Conservation (phyloP, 1,140 invertebrate species). For the Ylistrum balloti region DNA sequence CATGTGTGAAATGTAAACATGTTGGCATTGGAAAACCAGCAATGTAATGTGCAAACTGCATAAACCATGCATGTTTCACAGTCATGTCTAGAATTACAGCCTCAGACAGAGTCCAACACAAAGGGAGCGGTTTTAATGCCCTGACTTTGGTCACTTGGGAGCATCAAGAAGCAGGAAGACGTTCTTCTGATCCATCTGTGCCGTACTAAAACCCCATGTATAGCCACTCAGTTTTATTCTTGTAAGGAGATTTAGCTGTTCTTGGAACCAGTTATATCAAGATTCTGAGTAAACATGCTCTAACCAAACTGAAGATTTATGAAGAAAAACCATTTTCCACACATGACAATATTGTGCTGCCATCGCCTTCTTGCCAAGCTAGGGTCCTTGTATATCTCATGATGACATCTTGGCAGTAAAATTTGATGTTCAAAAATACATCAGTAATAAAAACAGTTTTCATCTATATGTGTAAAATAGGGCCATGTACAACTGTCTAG, state of each 20-base stretch:
- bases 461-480: neutral
- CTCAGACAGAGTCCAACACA: neutral
- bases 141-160: neutral
- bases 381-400: neutral
- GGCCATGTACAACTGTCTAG: too few relatives aligned
- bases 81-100: neutral
- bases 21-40: neutral
- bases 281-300: too few relatives aligned
- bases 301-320: too few relatives aligned
- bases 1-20: slow-evolving; percentile 24
- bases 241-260: neutral
- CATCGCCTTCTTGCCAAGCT: too few relatives aligned
- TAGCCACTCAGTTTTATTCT: neutral
- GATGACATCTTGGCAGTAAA: neutral
- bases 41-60: neutral
- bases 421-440: neutral
- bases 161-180: neutral
- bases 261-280: neutral
- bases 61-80: neutral
- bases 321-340: too few relatives aligned
- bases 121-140: neutral
- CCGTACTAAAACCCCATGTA: neutral
- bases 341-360: too few relatives aligned
- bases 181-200: neutral
- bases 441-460: too few relatives aligned